Evolutionary conservation across 1,140 invertebrate genomes (phyloP), one percentile per base, ranked within the genome.

Genomic region (Saccostrea cuccullata): DNA sequence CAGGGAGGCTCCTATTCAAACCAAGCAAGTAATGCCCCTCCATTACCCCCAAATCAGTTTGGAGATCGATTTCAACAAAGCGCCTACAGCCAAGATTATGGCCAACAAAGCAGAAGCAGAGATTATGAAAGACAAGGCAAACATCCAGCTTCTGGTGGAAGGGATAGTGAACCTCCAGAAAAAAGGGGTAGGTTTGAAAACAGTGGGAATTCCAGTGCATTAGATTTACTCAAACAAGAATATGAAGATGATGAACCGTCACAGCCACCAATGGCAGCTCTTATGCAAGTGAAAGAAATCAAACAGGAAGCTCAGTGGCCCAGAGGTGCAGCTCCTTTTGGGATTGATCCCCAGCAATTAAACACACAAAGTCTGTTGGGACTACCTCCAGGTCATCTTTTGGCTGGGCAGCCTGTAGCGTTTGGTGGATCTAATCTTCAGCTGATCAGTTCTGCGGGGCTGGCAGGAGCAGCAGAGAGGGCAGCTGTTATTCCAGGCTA

Each of bases 181-280:
- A 92, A 92, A 85, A 55, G 90, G 13, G 88, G 23, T 26, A 77
- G 91, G 11, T 91, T 88, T 90, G 91, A 92, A 58, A 87, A 83
- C 56, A 13, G 82, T n/a, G 84, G 87, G n/a, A 87, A 87, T 70
- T 90, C 90, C 40, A 92, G 91, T 90, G 91, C 89, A 64, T 85
- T 92, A n/a, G 91, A 92, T 83, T 90, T 92, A 47, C 88, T 92
- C n/a, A 92, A 92, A 86, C 91, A 92, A 85, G 91, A 92, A 77
- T 92, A 92, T 84, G 87, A 88, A 60, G 90, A 91, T 36, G 85
- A 87, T 82, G 91, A 91, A 40, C 89, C 89, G 4, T 67, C 86
- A 40, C 89, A 90, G 30, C 77, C 87, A 20, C 83, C 82, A 84
- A 77, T 77, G 47, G 87, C 83, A 56, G 47, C 83, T 70, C 36